Evolutionary conservation across 2,797 vertebrate species (phyloP).

Genomic region (Acanthiza pusilla): DNA sequence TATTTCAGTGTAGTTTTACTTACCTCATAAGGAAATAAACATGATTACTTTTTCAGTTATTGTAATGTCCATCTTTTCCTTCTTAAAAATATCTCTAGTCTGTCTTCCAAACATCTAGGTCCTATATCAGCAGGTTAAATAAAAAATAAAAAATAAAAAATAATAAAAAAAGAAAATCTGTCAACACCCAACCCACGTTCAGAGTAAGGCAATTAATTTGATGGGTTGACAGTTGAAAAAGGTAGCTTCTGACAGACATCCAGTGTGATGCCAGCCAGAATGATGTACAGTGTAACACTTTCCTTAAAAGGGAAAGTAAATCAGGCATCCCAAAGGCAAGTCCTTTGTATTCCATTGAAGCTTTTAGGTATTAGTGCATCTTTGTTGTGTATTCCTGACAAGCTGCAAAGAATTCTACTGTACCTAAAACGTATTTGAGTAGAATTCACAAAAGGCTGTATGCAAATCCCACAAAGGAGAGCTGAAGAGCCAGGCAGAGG

Average conservation of each 20-base stretch:
- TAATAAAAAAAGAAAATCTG: neutral
- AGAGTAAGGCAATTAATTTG: slow-evolving; percentile 57
- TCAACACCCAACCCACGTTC: neutral
- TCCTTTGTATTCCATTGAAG: slow-evolving; percentile 27
- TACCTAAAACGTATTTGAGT: neutral
- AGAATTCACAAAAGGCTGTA: neutral
- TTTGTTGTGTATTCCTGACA: slow-evolving; percentile 35
- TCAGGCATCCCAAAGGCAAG: slow-evolving; percentile 26
- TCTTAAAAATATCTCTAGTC: neutral
- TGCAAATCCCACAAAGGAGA: neutral
- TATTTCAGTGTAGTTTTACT: slow-evolving; percentile 34
- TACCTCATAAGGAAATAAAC: slow-evolving; percentile 37
- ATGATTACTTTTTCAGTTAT: slow-evolving; percentile 35
- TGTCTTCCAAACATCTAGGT: neutral
- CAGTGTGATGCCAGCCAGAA: slow-evolving; percentile 20
- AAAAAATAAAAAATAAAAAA: neutral
- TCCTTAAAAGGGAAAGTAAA: slow-evolving; percentile 30
- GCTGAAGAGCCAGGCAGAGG: neutral
- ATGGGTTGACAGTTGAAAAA: slow-evolving; percentile 50
- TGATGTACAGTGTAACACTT: neutral
- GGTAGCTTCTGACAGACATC: slow-evolving; percentile 39
- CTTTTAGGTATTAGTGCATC: slow-evolving; percentile 6
- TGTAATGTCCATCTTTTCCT: slow-evolving; percentile 38
- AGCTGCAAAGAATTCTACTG: neutral
- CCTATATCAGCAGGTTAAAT: neutral